These are phyloP conservation scores for Cerceris ruficornis DNA, from an alignment of 2,888 invertebrate genomes.

Conservation along the genomic window DNA sequence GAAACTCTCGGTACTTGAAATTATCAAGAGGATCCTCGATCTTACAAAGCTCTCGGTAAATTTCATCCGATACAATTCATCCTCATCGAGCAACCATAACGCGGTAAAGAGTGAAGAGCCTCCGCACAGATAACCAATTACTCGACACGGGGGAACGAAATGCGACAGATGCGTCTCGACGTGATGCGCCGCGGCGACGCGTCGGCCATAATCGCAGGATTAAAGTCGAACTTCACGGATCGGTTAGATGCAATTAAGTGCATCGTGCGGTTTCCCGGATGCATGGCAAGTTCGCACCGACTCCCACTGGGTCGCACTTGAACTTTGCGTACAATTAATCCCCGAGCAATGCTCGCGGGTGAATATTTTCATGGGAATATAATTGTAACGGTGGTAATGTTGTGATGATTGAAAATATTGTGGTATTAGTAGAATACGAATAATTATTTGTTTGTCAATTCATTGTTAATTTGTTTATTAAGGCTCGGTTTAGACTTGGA, in stretches of 20 bases:
- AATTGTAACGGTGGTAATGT: too few relatives aligned
- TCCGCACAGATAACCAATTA: slow-evolving; percentile 82
- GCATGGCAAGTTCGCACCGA: slow-evolving; percentile 47
- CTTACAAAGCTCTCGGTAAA: neutral
- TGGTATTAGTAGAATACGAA: too few relatives aligned
- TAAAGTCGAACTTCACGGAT: slow-evolving; percentile 71
- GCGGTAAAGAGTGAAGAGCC: slow-evolving; percentile 79
- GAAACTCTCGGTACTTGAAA: too few relatives aligned
- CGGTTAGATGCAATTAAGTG: slow-evolving; percentile 68
- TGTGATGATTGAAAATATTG: too few relatives aligned
- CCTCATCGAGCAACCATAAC: slow-evolving; percentile 73
- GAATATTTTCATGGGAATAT: slow-evolving; percentile 5
- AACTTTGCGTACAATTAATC: slow-evolving; percentile 51
- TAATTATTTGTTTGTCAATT: too few relatives aligned
- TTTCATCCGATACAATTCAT: slow-evolving; percentile 22
- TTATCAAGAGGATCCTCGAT: neutral
- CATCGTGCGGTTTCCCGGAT: slow-evolving; percentile 51
- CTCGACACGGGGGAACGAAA: slow-evolving; percentile 68
- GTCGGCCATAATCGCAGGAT: slow-evolving; percentile 74
- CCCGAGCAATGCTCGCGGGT: neutral
- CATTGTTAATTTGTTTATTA: too few relatives aligned
- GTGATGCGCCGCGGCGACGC: slow-evolving; percentile 67
- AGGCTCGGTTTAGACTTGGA: too few relatives aligned
- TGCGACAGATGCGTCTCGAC: slow-evolving; percentile 77
- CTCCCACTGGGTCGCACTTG: slow-evolving; percentile 53